A percentile compares a stretch with the other conserved stretches of the same genome.
These are phyloP conservation scores for Orientallactaga bullata DNA, from an alignment of 2,113 vertebrate species.

Conservation along the genomic window DNA sequence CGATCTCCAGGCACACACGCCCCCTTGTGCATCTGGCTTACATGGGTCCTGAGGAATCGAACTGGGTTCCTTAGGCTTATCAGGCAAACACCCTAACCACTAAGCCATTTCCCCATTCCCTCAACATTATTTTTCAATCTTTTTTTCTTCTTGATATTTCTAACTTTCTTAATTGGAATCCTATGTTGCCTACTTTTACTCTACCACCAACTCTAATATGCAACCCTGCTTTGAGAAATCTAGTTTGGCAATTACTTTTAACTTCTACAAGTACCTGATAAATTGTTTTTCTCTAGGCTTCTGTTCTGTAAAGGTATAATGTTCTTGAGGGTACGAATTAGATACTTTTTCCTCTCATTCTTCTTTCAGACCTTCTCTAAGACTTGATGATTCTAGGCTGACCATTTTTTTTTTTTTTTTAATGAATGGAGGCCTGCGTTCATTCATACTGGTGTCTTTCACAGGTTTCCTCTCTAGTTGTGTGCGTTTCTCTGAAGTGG, in stretches of 20 bases:
- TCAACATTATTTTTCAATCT: neutral
- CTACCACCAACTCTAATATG: neutral
- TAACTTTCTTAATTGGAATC: constrained; percentile 12
- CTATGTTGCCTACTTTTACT: neutral
- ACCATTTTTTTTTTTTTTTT: neutral
- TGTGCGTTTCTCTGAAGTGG: neutral
- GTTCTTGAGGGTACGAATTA: neutral
- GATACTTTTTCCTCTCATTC: neutral
- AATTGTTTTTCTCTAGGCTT: neutral
- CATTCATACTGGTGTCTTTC: neutral
- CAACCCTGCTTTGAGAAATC: neutral
- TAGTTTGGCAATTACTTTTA: constrained; percentile 38
- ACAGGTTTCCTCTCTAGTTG: neutral
- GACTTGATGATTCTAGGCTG: neutral
- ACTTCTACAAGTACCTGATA: constrained; percentile 4
- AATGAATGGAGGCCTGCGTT: neutral
- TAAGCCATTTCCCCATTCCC: too few species aligned
- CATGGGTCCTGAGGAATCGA: too few species aligned
- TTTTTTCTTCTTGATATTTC: neutral
- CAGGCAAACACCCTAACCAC: too few species aligned
- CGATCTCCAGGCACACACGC: too few species aligned
- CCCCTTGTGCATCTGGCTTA: too few species aligned
- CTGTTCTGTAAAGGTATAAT: neutral
- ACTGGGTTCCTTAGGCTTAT: too few species aligned
- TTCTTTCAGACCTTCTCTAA: neutral